Evolutionary conservation across 92 coral and sea anemone genomes (phyloP).

Genomic region (Actinernus sp.): DNA sequence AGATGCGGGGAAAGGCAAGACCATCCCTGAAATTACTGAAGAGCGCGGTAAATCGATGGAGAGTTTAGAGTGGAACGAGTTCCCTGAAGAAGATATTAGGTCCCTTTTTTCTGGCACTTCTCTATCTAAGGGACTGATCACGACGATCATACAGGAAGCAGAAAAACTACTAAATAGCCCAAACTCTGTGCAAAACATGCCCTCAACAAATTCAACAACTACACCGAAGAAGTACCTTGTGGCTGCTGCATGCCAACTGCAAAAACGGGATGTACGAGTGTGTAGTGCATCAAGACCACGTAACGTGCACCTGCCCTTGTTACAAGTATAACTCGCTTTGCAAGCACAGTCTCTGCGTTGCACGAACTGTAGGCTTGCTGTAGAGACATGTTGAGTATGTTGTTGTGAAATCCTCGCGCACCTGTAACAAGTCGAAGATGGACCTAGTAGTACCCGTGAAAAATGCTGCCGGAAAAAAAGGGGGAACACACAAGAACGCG

Average conservation of each 20-base stretch:
- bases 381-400: conserved; percentile 33
- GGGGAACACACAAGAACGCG: conserved; percentile 45
- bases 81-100: conserved; percentile 16
- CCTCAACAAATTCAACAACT: background rate
- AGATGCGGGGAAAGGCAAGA: conserved; percentile 17
- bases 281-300: conserved; percentile 32
- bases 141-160: conserved; percentile 31
- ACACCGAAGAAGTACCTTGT: conserved; percentile 17
- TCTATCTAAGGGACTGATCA: conserved; percentile 18
- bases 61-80: conserved; percentile 42
- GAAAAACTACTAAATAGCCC: conserved; percentile 24
- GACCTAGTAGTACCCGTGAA: conserved; percentile 26
- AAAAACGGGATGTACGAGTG: conserved; percentile 8
- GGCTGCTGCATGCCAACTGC: conserved; percentile 6
- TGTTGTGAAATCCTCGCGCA: conserved; percentile 4
- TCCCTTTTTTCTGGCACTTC: conserved; percentile 1
- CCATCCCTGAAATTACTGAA: conserved; percentile 31
- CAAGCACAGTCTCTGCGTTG: conserved; percentile 39
- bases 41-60: no score
- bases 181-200: conserved; percentile 17
- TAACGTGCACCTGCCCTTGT: conserved; percentile 33
- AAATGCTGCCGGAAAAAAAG: conserved; percentile 50
- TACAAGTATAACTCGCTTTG: conserved; percentile 28
- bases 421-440: conserved; percentile 17
- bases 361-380: conserved; percentile 10